Base-by-base conservation (phyloP, 2,888 invertebrate genomes). In the Alcis repandata region DNA sequence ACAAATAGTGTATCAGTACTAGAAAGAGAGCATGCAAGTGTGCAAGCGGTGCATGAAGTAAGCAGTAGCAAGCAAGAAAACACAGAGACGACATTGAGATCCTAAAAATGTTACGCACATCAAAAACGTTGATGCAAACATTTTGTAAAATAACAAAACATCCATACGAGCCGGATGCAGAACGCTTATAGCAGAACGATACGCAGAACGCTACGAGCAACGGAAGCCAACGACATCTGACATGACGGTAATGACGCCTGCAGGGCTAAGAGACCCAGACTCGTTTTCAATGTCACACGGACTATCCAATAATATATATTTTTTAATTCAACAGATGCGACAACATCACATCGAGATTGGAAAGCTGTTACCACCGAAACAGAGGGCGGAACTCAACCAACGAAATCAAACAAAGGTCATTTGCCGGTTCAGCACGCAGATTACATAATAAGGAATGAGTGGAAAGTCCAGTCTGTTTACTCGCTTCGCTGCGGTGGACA, bases 21-120 rank as follows among this genome's bases (percentile, higher is more conserved):
- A 68, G 63, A 72, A 67, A 78, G 41, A 74, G 36, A 63, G 62
- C 65, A 60, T 60, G 69, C 62, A 77, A 79, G 78, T 79, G 62
- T 69, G 46, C 43, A 72, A 73, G 75, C 73, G 45, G 68, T 74
- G 74, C 48, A 46, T 63, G 45, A 59, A 36, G 15, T n/a, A 52
- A 40, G 54, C 58, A 7, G 10, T 17, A 59, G 19, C 19, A 53
- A 52, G 52, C 48, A 15, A 40, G 15, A 54, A 41, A 20, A 22
- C 46, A 8, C 53, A 17, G 1, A 32, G 32, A 58, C 40, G 10
- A 67, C 33, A 59, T 53, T 38, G 17, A 51, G 19, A n/a, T 58
- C 27, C 52, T 27, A 40, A 32, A 8, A 58, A 53, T 40, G 11
- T 20, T 6, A 33, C 41, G 15, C 40, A 58, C 38, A 40, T 43